These are phyloP conservation scores for Rostratula benghalensis DNA, from an alignment of 2,113 vertebrate genomes.

Conservation along the genomic window DNA sequence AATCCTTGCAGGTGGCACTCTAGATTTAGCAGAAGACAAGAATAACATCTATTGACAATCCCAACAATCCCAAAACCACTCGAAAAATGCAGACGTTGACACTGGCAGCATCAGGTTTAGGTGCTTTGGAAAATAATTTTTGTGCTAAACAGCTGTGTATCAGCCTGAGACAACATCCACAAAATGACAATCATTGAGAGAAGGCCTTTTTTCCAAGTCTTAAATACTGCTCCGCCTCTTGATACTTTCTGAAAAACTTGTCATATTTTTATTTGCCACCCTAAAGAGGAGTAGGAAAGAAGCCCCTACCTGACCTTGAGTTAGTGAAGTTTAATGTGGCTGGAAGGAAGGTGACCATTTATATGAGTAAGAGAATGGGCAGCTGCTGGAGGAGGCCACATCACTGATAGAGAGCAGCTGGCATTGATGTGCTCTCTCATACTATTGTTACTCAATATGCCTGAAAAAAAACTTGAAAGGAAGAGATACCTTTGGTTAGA, in stretches of 20 bases:
- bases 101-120: neutral
- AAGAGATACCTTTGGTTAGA: neutral
- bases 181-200: neutral
- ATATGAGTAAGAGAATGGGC: neutral
- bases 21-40: constrained; percentile 30
- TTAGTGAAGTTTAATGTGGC: neutral
- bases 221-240: neutral
- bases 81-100: neutral
- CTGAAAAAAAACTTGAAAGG: neutral
- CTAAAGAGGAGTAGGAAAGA: neutral
- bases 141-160: neutral
- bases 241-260: neutral
- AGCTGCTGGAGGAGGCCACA: neutral
- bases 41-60: neutral
- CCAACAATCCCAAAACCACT: neutral
- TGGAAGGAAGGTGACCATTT: neutral
- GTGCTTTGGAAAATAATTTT: neutral
- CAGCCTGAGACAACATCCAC: neutral
- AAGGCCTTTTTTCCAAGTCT: neutral
- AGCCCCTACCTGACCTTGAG: neutral
- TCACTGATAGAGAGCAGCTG: neutral
- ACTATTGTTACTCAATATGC: neutral
- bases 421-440: neutral
- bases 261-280: neutral
- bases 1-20: constrained; percentile 37